Evolutionary conservation across 2,888 invertebrate species (phyloP).

Genomic region (Syrista parreyssii): DNA sequence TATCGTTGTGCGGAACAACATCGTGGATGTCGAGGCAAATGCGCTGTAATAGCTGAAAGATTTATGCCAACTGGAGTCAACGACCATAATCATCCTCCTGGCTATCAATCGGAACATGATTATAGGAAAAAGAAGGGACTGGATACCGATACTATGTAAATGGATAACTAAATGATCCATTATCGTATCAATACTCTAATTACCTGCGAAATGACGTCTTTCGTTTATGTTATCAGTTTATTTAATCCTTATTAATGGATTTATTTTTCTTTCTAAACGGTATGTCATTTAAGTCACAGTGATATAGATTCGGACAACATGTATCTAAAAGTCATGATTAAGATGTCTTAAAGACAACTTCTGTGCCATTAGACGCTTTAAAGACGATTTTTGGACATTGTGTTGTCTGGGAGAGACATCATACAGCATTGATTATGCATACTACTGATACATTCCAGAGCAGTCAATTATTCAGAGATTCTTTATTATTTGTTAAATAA

Average conservation of each 20-base stretch:
- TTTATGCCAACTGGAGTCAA: conserved; percentile 55
- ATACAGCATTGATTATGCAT: background rate
- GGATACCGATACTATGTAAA: conserved; percentile 34
- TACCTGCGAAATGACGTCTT: background rate
- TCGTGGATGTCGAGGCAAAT: conserved; percentile 54
- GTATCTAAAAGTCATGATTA: too few species aligned
- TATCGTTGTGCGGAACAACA: conserved; percentile 55
- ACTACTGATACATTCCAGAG: background rate
- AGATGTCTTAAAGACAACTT: too few species aligned
- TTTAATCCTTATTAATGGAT: background rate
- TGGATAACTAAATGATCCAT: background rate
- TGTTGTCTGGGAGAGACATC: background rate
- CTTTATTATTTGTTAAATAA: background rate
- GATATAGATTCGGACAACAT: background rate
- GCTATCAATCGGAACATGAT: conserved; percentile 52
- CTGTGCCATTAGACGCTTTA: too few species aligned
- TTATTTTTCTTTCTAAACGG: background rate
- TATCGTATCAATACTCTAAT: background rate
- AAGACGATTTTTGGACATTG: too few species aligned
- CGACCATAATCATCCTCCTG: conserved; percentile 53
- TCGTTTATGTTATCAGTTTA: background rate
- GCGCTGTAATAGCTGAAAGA: conserved; percentile 52
- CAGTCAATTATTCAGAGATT: background rate
- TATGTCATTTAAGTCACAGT: background rate
- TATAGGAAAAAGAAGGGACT: conserved; percentile 48